Conservation (phyloP, 2,113 vertebrate genomes). For the Psilopogon haemacephalus region DNA sequence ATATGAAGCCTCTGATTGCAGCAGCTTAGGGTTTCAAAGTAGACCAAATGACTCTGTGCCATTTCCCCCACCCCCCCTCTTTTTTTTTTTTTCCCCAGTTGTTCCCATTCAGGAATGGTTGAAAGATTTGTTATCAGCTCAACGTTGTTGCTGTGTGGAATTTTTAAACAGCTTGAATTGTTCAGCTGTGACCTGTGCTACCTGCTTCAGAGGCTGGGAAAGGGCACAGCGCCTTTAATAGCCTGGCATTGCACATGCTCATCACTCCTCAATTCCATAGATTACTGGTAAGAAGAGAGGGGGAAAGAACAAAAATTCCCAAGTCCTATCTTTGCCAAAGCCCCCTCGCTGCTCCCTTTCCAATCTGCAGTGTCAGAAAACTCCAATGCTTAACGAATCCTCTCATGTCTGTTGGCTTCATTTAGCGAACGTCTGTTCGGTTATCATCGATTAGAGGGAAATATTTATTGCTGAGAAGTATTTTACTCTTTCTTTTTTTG, state of each 20-base stretch:
- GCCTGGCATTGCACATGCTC: neutral
- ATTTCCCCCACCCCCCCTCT: too few species aligned
- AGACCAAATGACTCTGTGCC: neutral
- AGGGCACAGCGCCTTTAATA: neutral
- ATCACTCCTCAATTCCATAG: neutral
- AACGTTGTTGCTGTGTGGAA: neutral
- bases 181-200: neutral
- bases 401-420: slow-evolving; percentile 66
- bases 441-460: slow-evolving; percentile 54
- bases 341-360: slow-evolving; percentile 36
- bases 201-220: neutral
- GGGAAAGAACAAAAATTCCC: neutral
- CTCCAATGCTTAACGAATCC: slow-evolving; percentile 55
- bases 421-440: slow-evolving; percentile 64
- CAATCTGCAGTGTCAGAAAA: slow-evolving; percentile 71
- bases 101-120: neutral
- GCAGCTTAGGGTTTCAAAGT: slow-evolving; percentile 38
- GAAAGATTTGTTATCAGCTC: neutral
- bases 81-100: neutral
- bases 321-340: slow-evolving; percentile 57
- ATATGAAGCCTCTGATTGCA: slow-evolving; percentile 38
- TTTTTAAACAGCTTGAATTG: slow-evolving; percentile 3
- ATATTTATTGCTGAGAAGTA: slow-evolving; percentile 38
- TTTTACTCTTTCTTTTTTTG: too few species aligned
- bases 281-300: neutral